phyloP scores from a whole-genome alignment of 2,113 vertebrate species.

The Picathartes gymnocephalus region DNA sequence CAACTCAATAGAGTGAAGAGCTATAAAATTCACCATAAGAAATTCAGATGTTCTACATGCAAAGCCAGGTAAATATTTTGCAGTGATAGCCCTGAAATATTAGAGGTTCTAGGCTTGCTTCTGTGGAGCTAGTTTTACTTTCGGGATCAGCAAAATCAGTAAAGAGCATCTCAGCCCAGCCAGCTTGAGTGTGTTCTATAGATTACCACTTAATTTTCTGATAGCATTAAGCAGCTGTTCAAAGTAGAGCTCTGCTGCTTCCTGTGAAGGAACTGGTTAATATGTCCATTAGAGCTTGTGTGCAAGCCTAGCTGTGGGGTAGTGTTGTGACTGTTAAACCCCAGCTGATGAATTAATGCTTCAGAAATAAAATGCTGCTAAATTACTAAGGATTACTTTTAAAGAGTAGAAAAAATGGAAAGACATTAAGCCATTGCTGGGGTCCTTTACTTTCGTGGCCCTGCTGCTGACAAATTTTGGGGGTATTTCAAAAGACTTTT shows the following conservation, averaged over 20 bases:
- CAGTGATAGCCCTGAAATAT: background rate
- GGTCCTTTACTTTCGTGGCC: background rate
- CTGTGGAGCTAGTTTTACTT: background rate
- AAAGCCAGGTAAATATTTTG: too few relatives aligned
- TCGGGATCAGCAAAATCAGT: background rate
- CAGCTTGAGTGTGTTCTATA: background rate
- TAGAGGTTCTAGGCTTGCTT: background rate
- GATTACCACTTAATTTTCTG: conserved; percentile 40
- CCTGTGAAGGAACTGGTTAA: background rate
- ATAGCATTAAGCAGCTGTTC: conserved; percentile 13
- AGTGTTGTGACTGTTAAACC: background rate
- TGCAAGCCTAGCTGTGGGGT: background rate
- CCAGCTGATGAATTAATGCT: background rate
- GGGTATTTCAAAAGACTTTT: background rate
- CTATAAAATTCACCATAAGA: accelerated
- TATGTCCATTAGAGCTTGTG: background rate
- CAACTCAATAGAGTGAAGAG: background rate
- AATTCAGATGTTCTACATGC: background rate
- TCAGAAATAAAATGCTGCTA: background rate
- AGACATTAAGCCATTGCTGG: background rate
- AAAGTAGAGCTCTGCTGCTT: background rate
- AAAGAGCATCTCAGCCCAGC: background rate
- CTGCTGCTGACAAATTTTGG: background rate
- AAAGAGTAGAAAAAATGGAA: background rate
- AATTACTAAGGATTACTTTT: background rate